A percentile compares a stretch with the other conserved stretches of the same genome.
Evolutionary conservation across 2,888 invertebrate species (phyloP).

Genomic region (Euproctis similis): DNA sequence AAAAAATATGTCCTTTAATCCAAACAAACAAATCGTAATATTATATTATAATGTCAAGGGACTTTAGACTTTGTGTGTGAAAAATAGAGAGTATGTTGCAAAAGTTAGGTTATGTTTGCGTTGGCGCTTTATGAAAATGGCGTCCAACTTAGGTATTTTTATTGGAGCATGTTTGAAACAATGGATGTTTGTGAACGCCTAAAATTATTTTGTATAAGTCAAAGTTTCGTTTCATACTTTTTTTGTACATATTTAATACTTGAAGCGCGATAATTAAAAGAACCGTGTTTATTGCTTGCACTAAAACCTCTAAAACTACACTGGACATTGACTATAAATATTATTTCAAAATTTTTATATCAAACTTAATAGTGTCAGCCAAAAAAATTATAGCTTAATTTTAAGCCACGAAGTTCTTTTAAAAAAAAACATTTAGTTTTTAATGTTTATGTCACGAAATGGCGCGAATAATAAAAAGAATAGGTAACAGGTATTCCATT

Average conservation of each 20-base stretch:
- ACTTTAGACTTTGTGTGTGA: slow-evolving; percentile 19
- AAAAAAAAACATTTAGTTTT: too few species aligned
- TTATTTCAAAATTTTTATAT: too few species aligned
- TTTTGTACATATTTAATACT: too few species aligned
- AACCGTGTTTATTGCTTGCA: too few species aligned
- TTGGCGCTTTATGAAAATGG: slow-evolving; percentile 38
- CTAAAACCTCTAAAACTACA: too few species aligned
- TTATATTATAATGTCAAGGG: slow-evolving; percentile 15
- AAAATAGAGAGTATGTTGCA: slow-evolving; percentile 14
- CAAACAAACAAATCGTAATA: slow-evolving; percentile 22
- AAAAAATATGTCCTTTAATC: slow-evolving; percentile 23
- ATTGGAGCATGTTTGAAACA: slow-evolving; percentile 40
- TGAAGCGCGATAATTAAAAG: background rate
- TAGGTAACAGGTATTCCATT: slow-evolving; percentile 28
- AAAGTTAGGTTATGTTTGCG: slow-evolving; percentile 25
- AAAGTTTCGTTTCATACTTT: slow-evolving; percentile 22
- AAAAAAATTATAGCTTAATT: too few species aligned
- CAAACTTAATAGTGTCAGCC: too few species aligned
- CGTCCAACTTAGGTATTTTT: slow-evolving; percentile 37
- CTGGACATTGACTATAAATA: too few species aligned
- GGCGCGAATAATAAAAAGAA: slow-evolving; percentile 25
- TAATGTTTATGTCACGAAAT: slow-evolving; percentile 8
- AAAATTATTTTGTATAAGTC: slow-evolving; percentile 24
- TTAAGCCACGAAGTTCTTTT: too few species aligned
- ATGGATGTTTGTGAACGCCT: slow-evolving; percentile 33